These are phyloP conservation scores for Hyperoplus lanceolatus DNA, from an alignment of 2,797 vertebrate genomes.

Conservation along the genomic window DNA sequence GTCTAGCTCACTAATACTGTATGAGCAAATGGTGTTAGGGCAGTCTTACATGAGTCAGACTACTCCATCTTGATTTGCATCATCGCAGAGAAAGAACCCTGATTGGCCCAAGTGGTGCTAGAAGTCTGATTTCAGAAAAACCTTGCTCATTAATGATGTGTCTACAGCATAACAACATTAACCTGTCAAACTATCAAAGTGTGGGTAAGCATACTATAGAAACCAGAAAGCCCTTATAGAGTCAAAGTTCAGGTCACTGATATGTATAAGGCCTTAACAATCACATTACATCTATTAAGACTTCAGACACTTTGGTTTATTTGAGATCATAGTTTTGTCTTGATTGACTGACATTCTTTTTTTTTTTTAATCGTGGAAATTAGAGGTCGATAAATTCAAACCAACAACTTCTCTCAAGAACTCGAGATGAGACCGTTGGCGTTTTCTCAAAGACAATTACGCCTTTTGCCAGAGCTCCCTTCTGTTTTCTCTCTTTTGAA, in stretches of 20 bases:
- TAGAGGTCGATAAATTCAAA: slow-evolving; percentile 27
- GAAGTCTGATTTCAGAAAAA: slow-evolving; percentile 44
- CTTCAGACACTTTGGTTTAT: not conserved
- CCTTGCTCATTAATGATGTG: slow-evolving; percentile 43
- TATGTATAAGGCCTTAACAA: slow-evolving; percentile 15
- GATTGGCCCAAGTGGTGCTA: slow-evolving; percentile 42
- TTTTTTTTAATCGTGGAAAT: slow-evolving; percentile 13
- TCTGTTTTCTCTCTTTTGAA: slow-evolving; percentile 16
- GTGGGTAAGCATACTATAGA: not conserved
- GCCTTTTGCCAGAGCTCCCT: slow-evolving; percentile 43
- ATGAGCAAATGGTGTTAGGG: slow-evolving; percentile 14
- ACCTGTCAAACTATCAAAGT: slow-evolving; percentile 25
- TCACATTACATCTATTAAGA: slow-evolving; percentile 10
- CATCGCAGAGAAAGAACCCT: slow-evolving; percentile 39
- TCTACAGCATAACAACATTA: slow-evolving; percentile 22
- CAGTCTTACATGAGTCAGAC: slow-evolving; percentile 54
- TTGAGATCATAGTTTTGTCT: not conserved
- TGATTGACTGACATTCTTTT: not conserved
- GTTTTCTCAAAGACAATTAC: slow-evolving; percentile 53
- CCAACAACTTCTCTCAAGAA: not conserved
- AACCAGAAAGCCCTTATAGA: not conserved
- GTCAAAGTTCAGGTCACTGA: slow-evolving; percentile 6
- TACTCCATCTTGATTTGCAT: slow-evolving; percentile 37
- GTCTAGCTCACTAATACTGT: slow-evolving; percentile 7
- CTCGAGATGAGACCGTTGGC: slow-evolving; percentile 36